Evolutionary conservation across 2,888 invertebrate species (phyloP).

Genomic region (Norana najaformis): DNA sequence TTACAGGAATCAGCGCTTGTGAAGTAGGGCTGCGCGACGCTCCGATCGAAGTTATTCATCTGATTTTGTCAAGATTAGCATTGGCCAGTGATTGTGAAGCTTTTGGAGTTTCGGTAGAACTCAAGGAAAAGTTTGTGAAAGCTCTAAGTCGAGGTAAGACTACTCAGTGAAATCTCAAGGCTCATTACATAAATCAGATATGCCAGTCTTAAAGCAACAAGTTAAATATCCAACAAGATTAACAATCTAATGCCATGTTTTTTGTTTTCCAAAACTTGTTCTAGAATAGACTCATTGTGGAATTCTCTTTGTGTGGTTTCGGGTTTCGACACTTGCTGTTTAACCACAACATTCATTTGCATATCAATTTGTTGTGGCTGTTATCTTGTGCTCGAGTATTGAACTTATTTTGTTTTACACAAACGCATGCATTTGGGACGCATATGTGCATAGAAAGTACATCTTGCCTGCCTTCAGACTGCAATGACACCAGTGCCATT

Average conservation of each 20-base stretch:
- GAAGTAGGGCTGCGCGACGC: constrained; percentile 80
- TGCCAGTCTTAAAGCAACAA: background rate
- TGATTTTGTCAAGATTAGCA: constrained; percentile 72
- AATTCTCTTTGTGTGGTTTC: background rate
- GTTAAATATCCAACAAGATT: background rate
- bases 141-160: constrained; percentile 71
- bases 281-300: background rate
- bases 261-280: background rate
- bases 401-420: background rate
- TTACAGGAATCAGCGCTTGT: background rate
- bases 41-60: constrained; percentile 84
- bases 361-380: background rate
- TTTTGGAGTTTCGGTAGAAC: constrained; percentile 71
- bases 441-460: too few relatives aligned
- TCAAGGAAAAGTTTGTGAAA: constrained; percentile 79
- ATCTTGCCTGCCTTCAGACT: too few relatives aligned
- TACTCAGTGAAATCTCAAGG: background rate
- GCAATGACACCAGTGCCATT: background rate
- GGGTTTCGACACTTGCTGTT: background rate
- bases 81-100: constrained; percentile 59
- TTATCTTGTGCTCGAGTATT: background rate
- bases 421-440: background rate
- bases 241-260: background rate
- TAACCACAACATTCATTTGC: background rate
- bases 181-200: too few relatives aligned